Conservation (phyloP, 2,797 vertebrate genomes). For the Muraenolepis orangiensis region DNA sequence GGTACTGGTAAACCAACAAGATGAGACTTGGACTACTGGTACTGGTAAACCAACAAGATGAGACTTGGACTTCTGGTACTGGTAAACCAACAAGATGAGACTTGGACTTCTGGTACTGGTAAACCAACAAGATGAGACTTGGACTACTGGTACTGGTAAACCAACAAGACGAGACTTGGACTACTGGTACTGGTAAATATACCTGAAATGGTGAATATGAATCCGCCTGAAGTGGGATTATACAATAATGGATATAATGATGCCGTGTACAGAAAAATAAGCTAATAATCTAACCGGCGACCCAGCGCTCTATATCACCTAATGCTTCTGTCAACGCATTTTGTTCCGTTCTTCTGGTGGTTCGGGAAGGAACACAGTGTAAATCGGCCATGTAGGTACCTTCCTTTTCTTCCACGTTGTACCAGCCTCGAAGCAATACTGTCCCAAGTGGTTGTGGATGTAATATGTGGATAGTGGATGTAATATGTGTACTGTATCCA, state of each 20-base stretch:
- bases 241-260: slow-evolving; percentile 64
- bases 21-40: not conserved
- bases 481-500: slow-evolving; percentile 69
- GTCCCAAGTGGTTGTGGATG: slow-evolving; percentile 58
- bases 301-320: slow-evolving; percentile 64
- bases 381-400: slow-evolving; percentile 51
- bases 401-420: slow-evolving; percentile 49
- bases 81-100: not conserved
- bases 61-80: not conserved
- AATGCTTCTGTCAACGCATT: slow-evolving; percentile 64
- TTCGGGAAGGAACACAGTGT: slow-evolving; percentile 50
- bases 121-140: not conserved
- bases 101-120: not conserved
- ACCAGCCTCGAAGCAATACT: slow-evolving; percentile 64
- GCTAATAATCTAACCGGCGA: slow-evolving; percentile 62
- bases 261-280: slow-evolving; percentile 70
- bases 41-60: not conserved
- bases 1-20: not conserved
- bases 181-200: slow-evolving; percentile 6
- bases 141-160: not conserved
- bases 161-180: not conserved
- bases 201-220: slow-evolving; percentile 53
- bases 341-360: slow-evolving; percentile 62
- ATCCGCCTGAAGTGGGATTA: slow-evolving; percentile 51
- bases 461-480: slow-evolving; percentile 62